Base-by-base conservation (phyloP, 2,113 vertebrate species). In the Chionodraco myersi region DNA sequence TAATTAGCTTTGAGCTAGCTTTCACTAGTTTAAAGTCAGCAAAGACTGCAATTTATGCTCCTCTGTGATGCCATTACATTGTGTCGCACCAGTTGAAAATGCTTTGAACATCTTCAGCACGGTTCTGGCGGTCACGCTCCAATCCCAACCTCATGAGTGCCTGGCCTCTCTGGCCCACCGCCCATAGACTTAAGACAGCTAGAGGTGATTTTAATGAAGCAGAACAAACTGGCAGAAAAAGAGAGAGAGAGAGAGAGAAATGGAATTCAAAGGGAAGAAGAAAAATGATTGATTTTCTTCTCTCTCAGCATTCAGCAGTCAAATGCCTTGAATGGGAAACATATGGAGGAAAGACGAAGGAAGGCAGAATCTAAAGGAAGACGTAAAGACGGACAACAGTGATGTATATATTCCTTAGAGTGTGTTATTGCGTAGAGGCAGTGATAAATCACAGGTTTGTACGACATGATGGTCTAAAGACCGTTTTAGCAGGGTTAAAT, bases 121-220 rank as follows among this genome's bases (percentile, higher is more conserved):
- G 44, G 57, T 45, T 67, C 62, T 80, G 72, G 74, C 13, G 7
- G 81, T 92, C 86, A 90, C 60, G 61, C 82, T 85, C 56, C 88
- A 86, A 79, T 80, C 77, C 59, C 64, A 86, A 86, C 85, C 75
- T 84, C 80, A 78, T 86, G 88, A 88, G 54, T 1, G 65, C 52
- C 12, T 59, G 80, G 81, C 73, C 85, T 61, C 85, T 68, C 48
- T 83, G 83, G 85, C 59, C 74, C 64, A 70, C 49, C 45, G 63
- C 80, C 67, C 68, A 58, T 26, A 2, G 13, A 49, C 68, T 72
- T 10, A 41, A 48, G 65, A 85, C 54, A 79, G 70, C 73, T 48
- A 62, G 79, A 79, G 74, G 71, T 79, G 75, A 80, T 77, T 89
- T 88, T 91, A 87, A 89, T 86, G 82, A 85, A 83, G 84, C 88